Conservation (phyloP, 1,140 invertebrate genomes). For the Drosophila saltans region DNA sequence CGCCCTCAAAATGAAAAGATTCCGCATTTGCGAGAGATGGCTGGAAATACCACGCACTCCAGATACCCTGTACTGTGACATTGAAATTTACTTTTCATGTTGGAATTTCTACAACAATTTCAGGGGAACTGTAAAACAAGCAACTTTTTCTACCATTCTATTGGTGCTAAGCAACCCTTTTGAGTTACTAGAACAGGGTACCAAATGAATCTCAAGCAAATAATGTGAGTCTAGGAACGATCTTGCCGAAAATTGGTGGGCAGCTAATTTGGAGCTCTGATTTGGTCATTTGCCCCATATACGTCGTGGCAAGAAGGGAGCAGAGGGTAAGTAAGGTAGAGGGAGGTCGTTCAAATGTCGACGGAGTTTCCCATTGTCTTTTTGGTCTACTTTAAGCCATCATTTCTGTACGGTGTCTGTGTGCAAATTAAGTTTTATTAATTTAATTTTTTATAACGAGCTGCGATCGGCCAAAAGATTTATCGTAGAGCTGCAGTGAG, state of each 20-base stretch:
- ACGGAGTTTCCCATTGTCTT: slow-evolving; percentile 21
- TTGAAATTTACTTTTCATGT: too few species aligned
- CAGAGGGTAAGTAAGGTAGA: too few species aligned
- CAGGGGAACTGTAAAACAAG: too few species aligned
- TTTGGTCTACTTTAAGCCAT: slow-evolving; percentile 30
- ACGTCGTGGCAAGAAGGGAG: neutral
- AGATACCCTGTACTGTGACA: neutral
- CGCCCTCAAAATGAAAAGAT: slow-evolving; percentile 55
- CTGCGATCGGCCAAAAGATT: slow-evolving; percentile 63
- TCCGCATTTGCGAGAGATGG: neutral
- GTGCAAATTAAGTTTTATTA: slow-evolving; percentile 78
- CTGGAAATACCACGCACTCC: neutral
- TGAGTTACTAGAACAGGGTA: neutral
- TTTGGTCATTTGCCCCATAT: slow-evolving; percentile 66
- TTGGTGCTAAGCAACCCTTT: neutral
- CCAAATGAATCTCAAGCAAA: slow-evolving; percentile 1
- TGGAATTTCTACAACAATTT: too few species aligned
- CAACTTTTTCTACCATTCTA: neutral
- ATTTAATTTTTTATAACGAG: slow-evolving; percentile 78
- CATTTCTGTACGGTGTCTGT: slow-evolving; percentile 32
- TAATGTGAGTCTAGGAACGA: slow-evolving; percentile 22
- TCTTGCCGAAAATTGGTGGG: slow-evolving; percentile 52
- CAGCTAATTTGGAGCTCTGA: slow-evolving; percentile 69
- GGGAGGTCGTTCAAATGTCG: neutral
- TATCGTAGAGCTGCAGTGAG: slow-evolving; percentile 31